These are phyloP conservation scores for Eptatretus atami DNA, from an alignment of 2,797 vertebrate species.

Conservation along the genomic window DNA sequence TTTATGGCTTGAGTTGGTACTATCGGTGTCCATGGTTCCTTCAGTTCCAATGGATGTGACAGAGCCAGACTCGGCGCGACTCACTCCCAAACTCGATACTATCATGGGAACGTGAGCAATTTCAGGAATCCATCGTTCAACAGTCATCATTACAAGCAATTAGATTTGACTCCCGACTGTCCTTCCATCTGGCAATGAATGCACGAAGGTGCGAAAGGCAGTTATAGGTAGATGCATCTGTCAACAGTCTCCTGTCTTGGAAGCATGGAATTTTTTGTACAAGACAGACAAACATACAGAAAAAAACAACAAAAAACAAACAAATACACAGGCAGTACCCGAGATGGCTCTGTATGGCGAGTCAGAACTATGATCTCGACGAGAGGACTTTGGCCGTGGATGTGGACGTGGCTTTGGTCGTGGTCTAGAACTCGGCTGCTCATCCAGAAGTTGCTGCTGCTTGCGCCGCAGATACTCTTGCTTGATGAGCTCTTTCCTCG, in stretches of 20 bases:
- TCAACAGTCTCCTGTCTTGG: too few relatives aligned
- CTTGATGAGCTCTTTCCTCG: constrained; percentile 63
- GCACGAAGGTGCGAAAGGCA: too few relatives aligned
- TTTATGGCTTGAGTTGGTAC: constrained; percentile 57
- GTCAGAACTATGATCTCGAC: constrained; percentile 40
- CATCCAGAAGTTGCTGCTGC: constrained; percentile 64
- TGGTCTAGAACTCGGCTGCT: constrained; percentile 41
- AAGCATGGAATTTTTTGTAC: neutral
- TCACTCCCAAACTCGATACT: constrained; percentile 13
- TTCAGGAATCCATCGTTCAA: too few relatives aligned
- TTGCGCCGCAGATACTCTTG: constrained; percentile 69
- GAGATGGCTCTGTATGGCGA: constrained; percentile 18
- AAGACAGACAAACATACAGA: neutral
- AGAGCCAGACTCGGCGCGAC: constrained; percentile 60
- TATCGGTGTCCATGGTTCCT: constrained; percentile 67
- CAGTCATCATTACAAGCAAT: too few relatives aligned
- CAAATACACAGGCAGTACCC: constrained; percentile 36
- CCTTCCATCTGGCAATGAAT: too few relatives aligned
- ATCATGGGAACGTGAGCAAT: too few relatives aligned
- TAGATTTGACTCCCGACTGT: too few relatives aligned
- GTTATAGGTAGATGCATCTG: too few relatives aligned
- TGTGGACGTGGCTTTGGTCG: constrained; percentile 27
- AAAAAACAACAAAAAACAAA: too few relatives aligned
- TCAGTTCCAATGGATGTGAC: constrained; percentile 69
- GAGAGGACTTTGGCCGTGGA: constrained; percentile 31